Evolutionary conservation across 2,797 vertebrate genomes (phyloP), one percentile per base, ranked within the genome.

Genomic region (Centropyge bicolor): DNA sequence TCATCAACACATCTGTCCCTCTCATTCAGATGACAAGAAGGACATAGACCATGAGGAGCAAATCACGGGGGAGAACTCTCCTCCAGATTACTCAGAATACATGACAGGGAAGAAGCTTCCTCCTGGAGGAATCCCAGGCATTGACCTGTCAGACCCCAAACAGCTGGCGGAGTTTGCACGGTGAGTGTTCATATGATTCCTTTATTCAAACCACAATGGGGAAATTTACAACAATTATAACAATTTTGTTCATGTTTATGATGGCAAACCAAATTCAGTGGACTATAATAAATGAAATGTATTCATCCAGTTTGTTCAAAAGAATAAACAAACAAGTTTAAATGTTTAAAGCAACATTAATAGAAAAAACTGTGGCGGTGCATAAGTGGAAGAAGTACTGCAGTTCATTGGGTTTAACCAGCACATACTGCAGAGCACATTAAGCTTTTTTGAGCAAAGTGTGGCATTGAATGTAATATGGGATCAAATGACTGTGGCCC

Each of bases 61-160:
- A 91, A 98, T 99, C 84, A 96, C 97, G 73, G 97, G 97, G 31
- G 98, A 99, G 93, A 99, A 98, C 93, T 99, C 98, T 11, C 97
- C 98, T 79, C 98, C 98, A 12, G 98, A 99, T 93, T 99, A 99
- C 81, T 99, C 98, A 0, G 98, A 99, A 78, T 99, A 99, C 89
- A 99, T 99, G 98, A 99, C 98, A 0, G 98, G 98, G 67, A 99
- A 99, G 95, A 99, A 99, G 80, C 97, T 99, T 73, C 98, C 98
- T 54, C 98, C 98, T 17, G 98, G 98, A 82, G 98, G 98, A 46
- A 99, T 99, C 89, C 98, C 98, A 9, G 98, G 98, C 85, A 99
- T 99, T 67, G 98, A 99, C 90, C 95, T 99, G 76, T 99, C 98
- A 0, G 98, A 99, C 82, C 98, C 98, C 79, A 99, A 99, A 89